Evolutionary conservation across 2,797 vertebrate genomes (phyloP), one percentile per base, ranked within the genome.

Genomic region (Peromyscus aztecus): DNA sequence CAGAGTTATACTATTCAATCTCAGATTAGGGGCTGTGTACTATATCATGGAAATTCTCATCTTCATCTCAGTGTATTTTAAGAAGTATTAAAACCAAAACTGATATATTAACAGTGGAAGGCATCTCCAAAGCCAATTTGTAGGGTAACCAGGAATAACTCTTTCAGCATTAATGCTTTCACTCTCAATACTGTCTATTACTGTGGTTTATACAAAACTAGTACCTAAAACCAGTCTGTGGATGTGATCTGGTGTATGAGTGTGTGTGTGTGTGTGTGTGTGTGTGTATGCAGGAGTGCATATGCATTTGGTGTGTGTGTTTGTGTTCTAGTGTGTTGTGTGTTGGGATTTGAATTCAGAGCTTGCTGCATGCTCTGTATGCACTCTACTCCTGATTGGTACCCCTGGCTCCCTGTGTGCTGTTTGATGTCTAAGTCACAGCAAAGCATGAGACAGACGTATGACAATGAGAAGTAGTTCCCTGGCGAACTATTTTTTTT

Each of bases 121-220:
- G 37, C 3, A 34, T 23, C 14, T 52, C 16, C 75, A 73, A 82
- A 83, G 76, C 59, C 85, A 2, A 21, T n/a, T 40, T 55, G 4
- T 89, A 75, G n/a, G 49, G 13, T 17, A 69, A 12, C 67, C 24
- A 14, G 24, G 71, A 43, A 59, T 84, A 71, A 65, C 10, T 49
- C 95, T 94, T 84, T 91, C 34, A 75, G 2, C 52, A 34, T 67
- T 82, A 71, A 12, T 37, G 24, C 67, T 94, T 93, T 78, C 31
- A 73, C 37, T 91, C 6, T 12, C 23, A 90, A 1, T 14, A 27
- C 16, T 77, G 10, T 27, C 91, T 27, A 65, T 31, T 5, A 75
- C 21, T 46, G 8, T 61, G 23, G 31, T 43, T 89, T 95, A 14
- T 73, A 29, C 40, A 69, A 61, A 90, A 71, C 24, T 78, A 57